Evolutionary conservation across 2,888 invertebrate genomes (phyloP).

Genomic region (Polydrusus pterygomalis): DNA sequence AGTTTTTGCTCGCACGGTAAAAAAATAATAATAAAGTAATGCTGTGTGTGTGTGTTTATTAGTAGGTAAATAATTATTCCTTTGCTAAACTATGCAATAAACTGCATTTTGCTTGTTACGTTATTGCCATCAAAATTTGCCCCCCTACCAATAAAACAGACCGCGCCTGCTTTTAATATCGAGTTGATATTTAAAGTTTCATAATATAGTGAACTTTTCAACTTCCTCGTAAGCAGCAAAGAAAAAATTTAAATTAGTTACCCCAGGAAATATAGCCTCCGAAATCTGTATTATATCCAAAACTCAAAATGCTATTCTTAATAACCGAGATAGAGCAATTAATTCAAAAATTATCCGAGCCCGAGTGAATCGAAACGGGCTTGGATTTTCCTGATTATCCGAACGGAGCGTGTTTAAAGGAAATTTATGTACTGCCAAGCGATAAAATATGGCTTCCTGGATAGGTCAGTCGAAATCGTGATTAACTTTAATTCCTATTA

Average conservation of each 20-base stretch:
- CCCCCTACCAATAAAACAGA: too few species aligned
- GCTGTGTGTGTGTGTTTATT: too few species aligned
- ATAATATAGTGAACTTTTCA: background rate
- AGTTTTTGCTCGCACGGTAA: too few species aligned
- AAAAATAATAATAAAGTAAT: too few species aligned
- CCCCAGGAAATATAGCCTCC: background rate
- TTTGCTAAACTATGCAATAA: too few species aligned
- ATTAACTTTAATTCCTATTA: conserved; percentile 18
- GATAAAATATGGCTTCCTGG: conserved; percentile 22
- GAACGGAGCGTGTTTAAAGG: conserved; percentile 63
- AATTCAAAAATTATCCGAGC: conserved; percentile 57
- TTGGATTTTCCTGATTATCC: conserved; percentile 65
- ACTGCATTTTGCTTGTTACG: too few species aligned
- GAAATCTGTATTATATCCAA: conserved; percentile 24
- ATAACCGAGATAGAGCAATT: conserved; percentile 53
- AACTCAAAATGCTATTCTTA: conserved; percentile 42
- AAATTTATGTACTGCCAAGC: conserved; percentile 63
- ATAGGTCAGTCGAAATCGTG: conserved; percentile 19
- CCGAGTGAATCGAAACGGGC: conserved; percentile 57
- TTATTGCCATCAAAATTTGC: too few species aligned
- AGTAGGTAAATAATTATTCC: too few species aligned
- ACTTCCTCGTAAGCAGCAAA: background rate
- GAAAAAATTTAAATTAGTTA: background rate
- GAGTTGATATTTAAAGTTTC: too few species aligned
- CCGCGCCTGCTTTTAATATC: too few species aligned